A percentile compares a stretch with the other conserved stretches of the same genome.
Evolutionary conservation across 2,113 vertebrate species (phyloP).

Genomic region (Castor canadensis): DNA sequence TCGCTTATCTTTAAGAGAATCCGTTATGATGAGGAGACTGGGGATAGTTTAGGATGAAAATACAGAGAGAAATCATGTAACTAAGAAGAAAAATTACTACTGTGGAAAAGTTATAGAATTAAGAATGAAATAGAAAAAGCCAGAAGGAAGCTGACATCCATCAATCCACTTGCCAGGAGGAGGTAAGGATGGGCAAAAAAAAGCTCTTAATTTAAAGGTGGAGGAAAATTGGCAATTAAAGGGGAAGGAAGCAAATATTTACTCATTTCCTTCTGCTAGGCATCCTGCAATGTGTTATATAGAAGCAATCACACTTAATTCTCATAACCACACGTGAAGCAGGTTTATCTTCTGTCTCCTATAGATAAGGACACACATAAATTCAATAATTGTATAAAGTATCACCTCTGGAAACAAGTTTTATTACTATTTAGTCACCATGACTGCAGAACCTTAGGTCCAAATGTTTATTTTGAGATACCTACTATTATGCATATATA

Average conservation of each 20-base stretch:
- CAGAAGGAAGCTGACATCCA: neutral
- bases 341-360: neutral
- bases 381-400: neutral
- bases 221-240: neutral
- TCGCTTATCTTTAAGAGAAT: neutral
- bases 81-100: neutral
- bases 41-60: constrained; percentile 12
- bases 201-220: neutral
- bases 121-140: neutral
- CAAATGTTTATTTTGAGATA: neutral
- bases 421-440: neutral
- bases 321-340: neutral
- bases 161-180: neutral
- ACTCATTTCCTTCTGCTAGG: neutral
- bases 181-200: neutral
- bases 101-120: neutral
- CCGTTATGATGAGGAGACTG: neutral
- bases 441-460: neutral
- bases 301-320: neutral
- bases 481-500: neutral
- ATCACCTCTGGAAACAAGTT: neutral
- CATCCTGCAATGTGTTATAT: neutral
- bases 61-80: neutral
- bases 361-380: neutral
- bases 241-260: neutral